phyloP scores from a whole-genome alignment of 2,797 vertebrate genomes.

The Megaceryle alcyon region DNA sequence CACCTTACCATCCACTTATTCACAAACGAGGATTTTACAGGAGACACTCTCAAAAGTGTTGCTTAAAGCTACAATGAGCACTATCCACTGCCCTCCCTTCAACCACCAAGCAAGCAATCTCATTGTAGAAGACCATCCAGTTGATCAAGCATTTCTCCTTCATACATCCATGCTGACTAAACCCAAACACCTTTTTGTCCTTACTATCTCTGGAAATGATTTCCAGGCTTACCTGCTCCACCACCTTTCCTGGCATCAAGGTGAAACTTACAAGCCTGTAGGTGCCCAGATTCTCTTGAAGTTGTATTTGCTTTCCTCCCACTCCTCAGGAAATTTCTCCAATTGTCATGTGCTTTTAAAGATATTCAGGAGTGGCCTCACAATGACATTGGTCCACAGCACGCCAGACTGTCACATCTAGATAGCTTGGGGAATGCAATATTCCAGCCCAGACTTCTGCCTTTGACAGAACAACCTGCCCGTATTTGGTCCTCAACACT shows the following conservation, averaged over 20 bases:
- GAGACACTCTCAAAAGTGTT: not conserved
- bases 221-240: not conserved
- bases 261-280: not conserved
- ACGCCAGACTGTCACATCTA: rapidly evolving
- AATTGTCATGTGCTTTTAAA: not conserved
- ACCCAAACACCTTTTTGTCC: not conserved
- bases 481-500: not conserved
- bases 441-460: not conserved
- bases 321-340: not conserved
- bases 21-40: not conserved
- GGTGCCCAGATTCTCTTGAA: not conserved
- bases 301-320: not conserved
- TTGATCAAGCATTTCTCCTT: not conserved
- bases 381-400: rapidly evolving
- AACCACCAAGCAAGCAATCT: not conserved
- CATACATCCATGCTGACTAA: not conserved
- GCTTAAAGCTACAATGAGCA: not conserved
- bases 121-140: not conserved
- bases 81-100: not conserved
- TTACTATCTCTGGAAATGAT: not conserved
- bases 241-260: not conserved
- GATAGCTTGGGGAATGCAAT: not conserved
- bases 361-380: not conserved
- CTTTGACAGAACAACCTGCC: not conserved
- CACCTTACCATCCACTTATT: not conserved